These are phyloP conservation scores for Menura novaehollandiae DNA, from an alignment of 2,113 vertebrate genomes.

Conservation along the genomic window DNA sequence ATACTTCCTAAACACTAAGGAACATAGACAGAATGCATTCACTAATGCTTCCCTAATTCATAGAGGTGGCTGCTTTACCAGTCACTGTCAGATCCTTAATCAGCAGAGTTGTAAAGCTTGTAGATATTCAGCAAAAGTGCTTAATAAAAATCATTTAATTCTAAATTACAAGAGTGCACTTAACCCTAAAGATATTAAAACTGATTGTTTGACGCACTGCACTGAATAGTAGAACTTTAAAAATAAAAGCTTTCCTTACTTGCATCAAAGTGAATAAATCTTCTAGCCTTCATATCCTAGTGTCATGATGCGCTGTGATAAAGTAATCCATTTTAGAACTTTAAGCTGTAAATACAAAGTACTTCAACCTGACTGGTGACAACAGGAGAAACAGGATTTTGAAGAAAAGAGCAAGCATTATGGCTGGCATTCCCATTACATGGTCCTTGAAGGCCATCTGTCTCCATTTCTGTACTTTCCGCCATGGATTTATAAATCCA, in stretches of 20 bases:
- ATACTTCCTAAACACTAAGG: conserved; percentile 26
- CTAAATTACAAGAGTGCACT: conserved; percentile 81
- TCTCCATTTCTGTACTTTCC: not conserved
- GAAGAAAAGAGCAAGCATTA: conserved; percentile 43
- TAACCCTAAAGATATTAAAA: conserved; percentile 83
- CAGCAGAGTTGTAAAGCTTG: conserved; percentile 74
- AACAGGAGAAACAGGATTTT: conserved; percentile 71
- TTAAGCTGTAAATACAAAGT: conserved; percentile 77
- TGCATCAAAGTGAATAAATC: conserved; percentile 65
- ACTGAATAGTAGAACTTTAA: conserved; percentile 72
- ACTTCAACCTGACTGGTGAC: conserved; percentile 73
- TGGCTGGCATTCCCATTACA: conserved; percentile 10
- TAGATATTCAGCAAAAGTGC: conserved; percentile 77
- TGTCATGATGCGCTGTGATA: conserved; percentile 72
- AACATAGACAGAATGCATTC: conserved; percentile 63
- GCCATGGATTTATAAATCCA: not conserved
- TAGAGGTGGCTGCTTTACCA: conserved; percentile 70
- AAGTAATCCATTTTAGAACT: conserved; percentile 72
- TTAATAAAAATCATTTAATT: conserved; percentile 83
- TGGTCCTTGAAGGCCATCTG: conserved; percentile 29
- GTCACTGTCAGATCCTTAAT: conserved; percentile 77
- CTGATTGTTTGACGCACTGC: conserved; percentile 78
- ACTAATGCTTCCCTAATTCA: conserved; percentile 71
- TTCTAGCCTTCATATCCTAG: conserved; percentile 59
- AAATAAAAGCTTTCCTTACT: conserved; percentile 78